Evolutionary conservation across 2,797 vertebrate genomes (phyloP).

Genomic region (Artibeus jamaicensis): DNA sequence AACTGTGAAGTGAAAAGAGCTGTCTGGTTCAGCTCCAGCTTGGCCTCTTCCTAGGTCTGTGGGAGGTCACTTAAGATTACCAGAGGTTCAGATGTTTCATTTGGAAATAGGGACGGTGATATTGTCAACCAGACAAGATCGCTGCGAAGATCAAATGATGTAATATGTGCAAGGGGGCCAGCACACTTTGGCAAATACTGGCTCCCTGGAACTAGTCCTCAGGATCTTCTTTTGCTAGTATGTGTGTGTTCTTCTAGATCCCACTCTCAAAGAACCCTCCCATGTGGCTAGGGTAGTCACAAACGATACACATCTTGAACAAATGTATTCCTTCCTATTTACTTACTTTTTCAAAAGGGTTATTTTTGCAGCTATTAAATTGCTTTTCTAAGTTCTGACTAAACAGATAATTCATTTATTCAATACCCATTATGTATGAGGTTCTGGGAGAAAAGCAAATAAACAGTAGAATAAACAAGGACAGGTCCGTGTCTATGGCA

Average conservation of each 20-base stretch:
- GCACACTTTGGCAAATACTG: not conserved
- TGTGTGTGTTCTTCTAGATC: not conserved
- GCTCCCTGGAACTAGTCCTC: not conserved
- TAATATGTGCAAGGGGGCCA: not conserved
- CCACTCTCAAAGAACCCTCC: not conserved
- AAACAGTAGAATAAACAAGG: not conserved
- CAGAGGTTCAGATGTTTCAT: not conserved
- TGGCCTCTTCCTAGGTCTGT: not conserved
- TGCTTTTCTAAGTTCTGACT: not conserved
- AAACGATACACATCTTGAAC: not conserved
- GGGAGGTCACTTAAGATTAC: not conserved
- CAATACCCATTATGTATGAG: not conserved
- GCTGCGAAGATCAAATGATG: not conserved
- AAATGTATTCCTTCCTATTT: not conserved
- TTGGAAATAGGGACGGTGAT: not conserved
- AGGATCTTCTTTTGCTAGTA: not conserved
- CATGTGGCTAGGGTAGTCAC: not conserved
- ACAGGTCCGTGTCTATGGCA: not conserved
- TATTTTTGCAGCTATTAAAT: constrained; percentile 18
- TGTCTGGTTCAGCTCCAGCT: not conserved
- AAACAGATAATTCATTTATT: constrained; percentile 6
- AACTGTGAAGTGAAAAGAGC: not conserved
- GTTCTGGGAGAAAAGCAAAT: not conserved
- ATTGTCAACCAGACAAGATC: not conserved
- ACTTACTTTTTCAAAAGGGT: not conserved